Evolutionary conservation across 1,140 invertebrate species (phyloP).

Genomic region (Coboldia fuscipes): DNA sequence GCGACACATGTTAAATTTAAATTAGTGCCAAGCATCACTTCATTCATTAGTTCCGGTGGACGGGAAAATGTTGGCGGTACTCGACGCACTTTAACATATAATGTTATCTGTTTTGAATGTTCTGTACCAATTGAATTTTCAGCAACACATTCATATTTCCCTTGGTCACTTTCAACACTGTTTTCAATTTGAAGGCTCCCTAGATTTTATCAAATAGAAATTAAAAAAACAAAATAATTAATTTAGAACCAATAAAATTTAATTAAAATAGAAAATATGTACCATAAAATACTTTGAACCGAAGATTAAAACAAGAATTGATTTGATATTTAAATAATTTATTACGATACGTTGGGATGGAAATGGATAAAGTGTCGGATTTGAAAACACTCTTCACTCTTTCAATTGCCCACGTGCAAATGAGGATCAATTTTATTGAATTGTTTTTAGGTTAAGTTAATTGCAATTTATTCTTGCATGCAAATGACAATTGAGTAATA

Average conservation of each 20-base stretch:
- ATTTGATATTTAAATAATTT: too few relatives aligned
- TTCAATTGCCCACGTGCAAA: too few relatives aligned
- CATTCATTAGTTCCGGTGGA: constrained; percentile 55
- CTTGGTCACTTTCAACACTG: constrained; percentile 75
- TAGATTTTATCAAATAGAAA: constrained; percentile 29
- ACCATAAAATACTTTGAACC: too few relatives aligned
- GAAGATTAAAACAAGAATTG: too few relatives aligned
- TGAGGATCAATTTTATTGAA: too few relatives aligned
- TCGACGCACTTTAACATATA: constrained; percentile 90
- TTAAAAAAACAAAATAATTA: not conserved
- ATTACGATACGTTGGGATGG: too few relatives aligned
- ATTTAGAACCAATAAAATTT: not conserved
- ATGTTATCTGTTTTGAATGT: constrained; percentile 70
- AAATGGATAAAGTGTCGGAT: too few relatives aligned
- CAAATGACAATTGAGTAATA: too few relatives aligned
- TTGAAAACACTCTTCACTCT: too few relatives aligned
- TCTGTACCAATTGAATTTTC: constrained; percentile 79
- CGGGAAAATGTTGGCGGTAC: constrained; percentile 89
- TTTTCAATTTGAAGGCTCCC: constrained; percentile 80
- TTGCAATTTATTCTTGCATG: too few relatives aligned
- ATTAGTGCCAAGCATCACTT: constrained; percentile 75
- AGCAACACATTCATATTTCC: constrained; percentile 84
- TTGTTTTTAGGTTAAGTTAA: too few relatives aligned
- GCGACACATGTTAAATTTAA: constrained; percentile 92
- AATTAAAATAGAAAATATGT: not conserved